Evolutionary conservation across 2,113 vertebrate species (phyloP).

Genomic region (Helogale parvula): DNA sequence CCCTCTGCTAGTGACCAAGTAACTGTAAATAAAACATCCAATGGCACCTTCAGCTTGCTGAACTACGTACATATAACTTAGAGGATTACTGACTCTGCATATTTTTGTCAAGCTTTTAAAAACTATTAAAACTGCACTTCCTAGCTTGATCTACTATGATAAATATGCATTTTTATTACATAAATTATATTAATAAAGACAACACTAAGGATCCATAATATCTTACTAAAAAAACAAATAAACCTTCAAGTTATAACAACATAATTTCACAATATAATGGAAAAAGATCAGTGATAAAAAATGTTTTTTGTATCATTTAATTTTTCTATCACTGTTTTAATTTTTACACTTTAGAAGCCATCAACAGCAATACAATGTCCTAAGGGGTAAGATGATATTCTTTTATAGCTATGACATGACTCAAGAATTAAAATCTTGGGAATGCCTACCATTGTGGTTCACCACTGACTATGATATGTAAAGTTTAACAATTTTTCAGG

Average conservation of each 20-base stretch:
- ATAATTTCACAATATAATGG: conserved; percentile 24
- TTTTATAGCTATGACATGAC: not conserved
- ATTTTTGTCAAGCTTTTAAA: conserved; percentile 32
- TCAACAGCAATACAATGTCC: not conserved
- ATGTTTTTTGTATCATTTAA: not conserved
- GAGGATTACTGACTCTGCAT: not conserved
- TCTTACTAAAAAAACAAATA: conserved; percentile 39
- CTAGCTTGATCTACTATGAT: conserved; percentile 19
- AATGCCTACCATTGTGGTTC: not conserved
- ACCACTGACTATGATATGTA: not conserved
- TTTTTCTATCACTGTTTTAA: not conserved
- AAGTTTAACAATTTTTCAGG: not conserved
- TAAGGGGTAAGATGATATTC: not conserved
- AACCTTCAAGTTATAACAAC: conserved; percentile 45
- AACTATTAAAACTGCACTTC: not conserved
- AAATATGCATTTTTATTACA: conserved; percentile 41
- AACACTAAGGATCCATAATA: conserved; percentile 33
- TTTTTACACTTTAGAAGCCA: conserved; percentile 37
- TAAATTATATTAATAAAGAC: not conserved
- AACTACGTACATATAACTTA: conserved; percentile 20
- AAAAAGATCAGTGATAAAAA: conserved; percentile 45
- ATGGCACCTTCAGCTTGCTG: conserved; percentile 1
- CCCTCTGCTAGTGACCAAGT: conserved; percentile 7
- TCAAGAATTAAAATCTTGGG: conserved; percentile 39
- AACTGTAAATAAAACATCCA: conserved; percentile 42